Percentiles rank a stretch among this genome's conserved stretches.
These are phyloP conservation scores for Toxotes jaculatrix DNA, from an alignment of 2,113 vertebrate species.

Conservation along the genomic window DNA sequence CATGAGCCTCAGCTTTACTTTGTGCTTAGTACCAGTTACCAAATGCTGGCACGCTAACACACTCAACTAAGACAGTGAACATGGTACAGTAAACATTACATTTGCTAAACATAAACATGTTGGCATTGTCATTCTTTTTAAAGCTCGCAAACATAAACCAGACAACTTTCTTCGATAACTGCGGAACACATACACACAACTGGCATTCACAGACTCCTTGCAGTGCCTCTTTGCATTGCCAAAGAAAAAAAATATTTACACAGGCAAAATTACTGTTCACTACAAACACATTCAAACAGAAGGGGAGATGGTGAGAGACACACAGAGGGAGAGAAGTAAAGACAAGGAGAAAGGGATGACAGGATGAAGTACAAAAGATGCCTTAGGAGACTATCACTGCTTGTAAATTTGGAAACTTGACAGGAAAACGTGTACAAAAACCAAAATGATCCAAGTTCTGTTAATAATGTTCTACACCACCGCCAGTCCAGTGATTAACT, in stretches of 20 bases:
- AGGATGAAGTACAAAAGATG: not conserved
- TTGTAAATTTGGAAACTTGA: conserved; percentile 6
- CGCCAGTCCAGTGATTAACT: conserved; percentile 9
- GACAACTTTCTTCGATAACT: conserved; percentile 4
- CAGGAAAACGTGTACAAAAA: conserved; percentile 8
- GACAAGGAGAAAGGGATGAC: not conserved
- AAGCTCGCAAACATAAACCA: conserved; percentile 1
- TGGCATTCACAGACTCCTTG: not conserved
- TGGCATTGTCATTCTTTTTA: not conserved
- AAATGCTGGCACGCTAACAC: not conserved
- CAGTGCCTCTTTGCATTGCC: not conserved
- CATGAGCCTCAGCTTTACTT: not conserved
- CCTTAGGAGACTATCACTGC: not conserved
- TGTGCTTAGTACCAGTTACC: not conserved
- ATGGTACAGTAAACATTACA: not conserved
- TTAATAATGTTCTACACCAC: not conserved
- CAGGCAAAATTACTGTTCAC: conserved; percentile 30
- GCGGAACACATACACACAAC: conserved; percentile 19
- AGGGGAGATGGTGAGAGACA: not conserved
- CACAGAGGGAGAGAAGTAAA: not conserved
- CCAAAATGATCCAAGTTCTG: conserved; percentile 5
- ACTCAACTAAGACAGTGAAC: not conserved
- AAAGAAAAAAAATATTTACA: conserved; percentile 30
- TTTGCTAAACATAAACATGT: not conserved
- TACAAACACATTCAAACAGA: conserved; percentile 26